Evolutionary conservation across 2,797 vertebrate species (phyloP).

Genomic region (Nasua narica): DNA sequence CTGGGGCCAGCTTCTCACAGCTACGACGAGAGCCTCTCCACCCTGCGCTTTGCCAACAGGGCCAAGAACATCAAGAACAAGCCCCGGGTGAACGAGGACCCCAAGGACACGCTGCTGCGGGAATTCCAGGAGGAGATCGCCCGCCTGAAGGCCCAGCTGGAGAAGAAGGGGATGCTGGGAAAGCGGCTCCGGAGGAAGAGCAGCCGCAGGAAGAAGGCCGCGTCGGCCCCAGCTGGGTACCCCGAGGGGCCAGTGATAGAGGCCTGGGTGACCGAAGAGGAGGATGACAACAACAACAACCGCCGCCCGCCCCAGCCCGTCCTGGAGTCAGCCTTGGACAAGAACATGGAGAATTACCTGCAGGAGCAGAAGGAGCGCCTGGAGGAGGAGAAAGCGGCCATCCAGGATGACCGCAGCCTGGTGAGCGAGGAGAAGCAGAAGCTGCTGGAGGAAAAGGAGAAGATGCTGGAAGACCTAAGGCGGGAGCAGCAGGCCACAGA

Average conservation of each 20-base stretch:
- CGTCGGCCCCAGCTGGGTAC: constrained; percentile 84
- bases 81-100: constrained; percentile 96
- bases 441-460: constrained; percentile 91
- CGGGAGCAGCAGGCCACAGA: constrained; percentile 94
- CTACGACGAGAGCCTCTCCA: constrained; percentile 94
- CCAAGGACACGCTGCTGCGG: constrained; percentile 95
- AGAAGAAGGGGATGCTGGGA: constrained; percentile 92
- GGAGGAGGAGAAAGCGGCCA: constrained; percentile 90
- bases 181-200: constrained; percentile 91
- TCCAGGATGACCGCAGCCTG: constrained; percentile 92
- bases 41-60: constrained; percentile 94
- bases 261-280: constrained; percentile 81
- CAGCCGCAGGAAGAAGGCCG: constrained; percentile 89
- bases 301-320: constrained; percentile 57
- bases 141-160: constrained; percentile 94
- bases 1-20: constrained; percentile 92
- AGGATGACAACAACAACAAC: constrained; percentile 82
- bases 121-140: constrained; percentile 97
- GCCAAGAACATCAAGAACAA: constrained; percentile 99
- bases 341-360: constrained; percentile 87
- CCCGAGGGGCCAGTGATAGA: constrained; percentile 67
- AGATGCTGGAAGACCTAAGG: constrained; percentile 91
- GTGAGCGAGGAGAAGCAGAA: constrained; percentile 89
- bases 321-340: constrained; percentile 86
- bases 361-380: constrained; percentile 88